Percentiles rank a stretch among this genome's conserved stretches.
Evolutionary conservation across 2,797 vertebrate genomes (phyloP).

Genomic region (Gouania willdenowi): DNA sequence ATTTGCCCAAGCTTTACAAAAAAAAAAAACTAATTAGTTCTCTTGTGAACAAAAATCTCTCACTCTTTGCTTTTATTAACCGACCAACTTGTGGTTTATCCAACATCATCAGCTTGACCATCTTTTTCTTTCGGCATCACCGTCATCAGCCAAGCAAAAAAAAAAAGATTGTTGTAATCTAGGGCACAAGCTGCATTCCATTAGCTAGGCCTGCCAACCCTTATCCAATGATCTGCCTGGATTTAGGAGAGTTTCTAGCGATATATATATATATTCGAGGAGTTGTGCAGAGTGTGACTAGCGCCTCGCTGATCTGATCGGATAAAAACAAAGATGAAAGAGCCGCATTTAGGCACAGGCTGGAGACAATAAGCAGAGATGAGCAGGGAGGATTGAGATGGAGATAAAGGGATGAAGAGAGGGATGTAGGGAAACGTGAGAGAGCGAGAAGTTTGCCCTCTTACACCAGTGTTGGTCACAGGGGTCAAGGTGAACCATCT

Average conservation of each 20-base stretch:
- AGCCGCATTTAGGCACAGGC: conserved; percentile 59
- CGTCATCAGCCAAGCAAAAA: conserved; percentile 36
- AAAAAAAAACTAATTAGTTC: no score
- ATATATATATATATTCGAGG: conserved; percentile 70
- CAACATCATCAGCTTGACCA: conserved; percentile 12
- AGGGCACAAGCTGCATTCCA: conserved; percentile 71
- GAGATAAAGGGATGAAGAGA: conserved; percentile 60
- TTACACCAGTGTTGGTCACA: conserved; percentile 34
- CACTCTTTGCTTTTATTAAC: no score
- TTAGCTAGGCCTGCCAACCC: conserved; percentile 71
- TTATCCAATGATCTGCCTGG: conserved; percentile 70
- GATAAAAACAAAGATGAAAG: conserved; percentile 75
- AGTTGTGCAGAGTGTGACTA: conserved; percentile 57
- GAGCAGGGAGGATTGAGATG: conserved; percentile 25
- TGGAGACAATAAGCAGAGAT: conserved; percentile 56
- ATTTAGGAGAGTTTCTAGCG: conserved; percentile 71
- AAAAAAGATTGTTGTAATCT: conserved; percentile 52
- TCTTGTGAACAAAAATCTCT: no score
- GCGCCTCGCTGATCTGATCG: conserved; percentile 64
- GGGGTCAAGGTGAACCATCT: no score
- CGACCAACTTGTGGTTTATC: no score
- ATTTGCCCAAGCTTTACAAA: no score
- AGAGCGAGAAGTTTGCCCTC: conserved; percentile 25
- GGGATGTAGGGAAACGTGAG: conserved; percentile 31
- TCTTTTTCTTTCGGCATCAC: conserved; percentile 15